Evolutionary conservation across 1,140 invertebrate genomes (phyloP).

Genomic region (Procambarus virginalis): DNA sequence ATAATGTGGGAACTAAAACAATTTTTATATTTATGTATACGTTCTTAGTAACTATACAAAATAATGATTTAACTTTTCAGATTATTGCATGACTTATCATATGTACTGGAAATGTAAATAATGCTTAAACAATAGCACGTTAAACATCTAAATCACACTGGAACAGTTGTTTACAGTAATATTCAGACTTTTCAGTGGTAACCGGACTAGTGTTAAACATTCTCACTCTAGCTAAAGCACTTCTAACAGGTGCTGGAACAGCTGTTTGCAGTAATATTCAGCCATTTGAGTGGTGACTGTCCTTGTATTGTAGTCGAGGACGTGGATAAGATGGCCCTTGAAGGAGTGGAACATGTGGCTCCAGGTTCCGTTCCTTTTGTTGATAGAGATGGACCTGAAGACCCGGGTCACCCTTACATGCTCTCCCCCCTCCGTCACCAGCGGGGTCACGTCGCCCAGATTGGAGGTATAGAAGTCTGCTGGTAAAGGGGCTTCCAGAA

Average conservation of each 20-base stretch:
- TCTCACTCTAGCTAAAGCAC: not conserved
- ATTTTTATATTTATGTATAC: no score
- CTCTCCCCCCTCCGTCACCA: slow-evolving; percentile 10
- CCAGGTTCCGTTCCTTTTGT: slow-evolving; percentile 1
- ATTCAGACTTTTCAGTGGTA: no score
- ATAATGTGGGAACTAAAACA: no score
- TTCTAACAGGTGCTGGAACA: not conserved
- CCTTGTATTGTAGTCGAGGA: not conserved
- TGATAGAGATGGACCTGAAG: not conserved
- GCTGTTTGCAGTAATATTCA: not conserved
- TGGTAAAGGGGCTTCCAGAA: not conserved
- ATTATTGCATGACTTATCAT: no score
- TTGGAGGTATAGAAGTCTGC: not conserved
- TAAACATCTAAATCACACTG: no score
- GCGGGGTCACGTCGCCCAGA: not conserved
- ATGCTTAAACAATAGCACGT: no score
- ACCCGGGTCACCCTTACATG: not conserved
- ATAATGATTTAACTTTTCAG: no score
- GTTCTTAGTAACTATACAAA: no score
- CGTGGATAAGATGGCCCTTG: not conserved
- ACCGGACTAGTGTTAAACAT: no score
- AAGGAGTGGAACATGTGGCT: not conserved
- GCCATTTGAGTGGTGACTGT: not conserved
- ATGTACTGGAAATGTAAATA: no score
- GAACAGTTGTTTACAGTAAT: no score